These are phyloP conservation scores for Euura lappo DNA, from an alignment of 1,140 invertebrate species.

Conservation along the genomic window DNA sequence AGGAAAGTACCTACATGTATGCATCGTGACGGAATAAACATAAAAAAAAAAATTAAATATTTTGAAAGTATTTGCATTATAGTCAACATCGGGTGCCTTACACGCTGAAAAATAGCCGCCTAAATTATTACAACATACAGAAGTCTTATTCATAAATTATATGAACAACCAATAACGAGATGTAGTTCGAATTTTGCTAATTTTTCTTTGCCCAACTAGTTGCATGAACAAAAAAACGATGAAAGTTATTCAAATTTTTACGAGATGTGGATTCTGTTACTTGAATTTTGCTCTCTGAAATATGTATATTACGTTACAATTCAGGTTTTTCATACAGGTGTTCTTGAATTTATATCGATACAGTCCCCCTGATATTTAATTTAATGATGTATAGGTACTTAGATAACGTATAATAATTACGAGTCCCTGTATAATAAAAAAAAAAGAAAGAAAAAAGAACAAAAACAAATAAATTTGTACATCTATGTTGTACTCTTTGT, in stretches of 20 bases:
- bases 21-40: not conserved
- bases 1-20: not conserved
- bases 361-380: not conserved
- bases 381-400: too few species aligned
- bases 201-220: not conserved
- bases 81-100: not conserved
- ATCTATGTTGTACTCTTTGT: slow-evolving; percentile 1
- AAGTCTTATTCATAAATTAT: not conserved
- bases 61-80: not conserved
- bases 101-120: not conserved
- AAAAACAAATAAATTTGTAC: not conserved
- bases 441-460: too few species aligned
- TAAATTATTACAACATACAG: not conserved
- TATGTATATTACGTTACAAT: not conserved
- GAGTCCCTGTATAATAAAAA: too few species aligned
- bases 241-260: too few species aligned
- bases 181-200: not conserved
- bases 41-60: not conserved
- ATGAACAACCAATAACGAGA: not conserved
- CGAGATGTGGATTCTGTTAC: too few species aligned
- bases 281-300: not conserved
- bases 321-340: not conserved
- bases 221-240: not conserved
- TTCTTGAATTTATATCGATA: not conserved
- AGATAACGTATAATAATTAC: not conserved